Evolutionary conservation across 2,797 vertebrate species (phyloP).

Genomic region (Anabacerthia variegaticeps): DNA sequence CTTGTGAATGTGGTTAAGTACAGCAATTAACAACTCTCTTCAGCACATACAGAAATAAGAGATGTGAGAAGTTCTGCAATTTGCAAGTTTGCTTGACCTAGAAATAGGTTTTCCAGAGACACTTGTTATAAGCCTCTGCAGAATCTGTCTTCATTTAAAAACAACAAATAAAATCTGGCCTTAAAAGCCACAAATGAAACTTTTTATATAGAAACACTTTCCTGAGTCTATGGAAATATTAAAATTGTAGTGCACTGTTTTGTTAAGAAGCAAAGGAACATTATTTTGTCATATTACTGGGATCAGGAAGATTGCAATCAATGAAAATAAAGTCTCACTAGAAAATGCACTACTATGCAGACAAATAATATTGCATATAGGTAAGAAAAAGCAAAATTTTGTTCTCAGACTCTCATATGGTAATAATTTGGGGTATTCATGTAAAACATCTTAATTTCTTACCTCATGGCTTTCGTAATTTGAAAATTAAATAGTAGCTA

Average conservation of each 20-base stretch:
- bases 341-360: background rate
- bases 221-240: background rate
- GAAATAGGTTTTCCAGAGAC: background rate
- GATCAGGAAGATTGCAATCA: background rate
- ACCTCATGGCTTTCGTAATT: background rate
- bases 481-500: background rate
- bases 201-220: background rate
- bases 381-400: background rate
- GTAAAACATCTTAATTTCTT: background rate
- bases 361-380: background rate
- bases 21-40: background rate
- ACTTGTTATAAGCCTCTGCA: background rate
- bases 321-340: background rate
- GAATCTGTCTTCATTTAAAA: background rate
- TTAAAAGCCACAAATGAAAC: background rate
- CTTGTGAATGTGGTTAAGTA: background rate
- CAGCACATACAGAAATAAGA: background rate
- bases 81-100: background rate
- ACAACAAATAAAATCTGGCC: background rate
- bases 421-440: background rate
- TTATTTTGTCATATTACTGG: background rate
- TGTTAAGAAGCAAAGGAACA: background rate
- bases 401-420: background rate
- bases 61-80: background rate
- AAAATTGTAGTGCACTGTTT: background rate